Percentiles rank a stretch among this genome's conserved stretches.
phyloP scores from a whole-genome alignment of 2,888 invertebrate species.

The Callosobruchus maculatus region DNA sequence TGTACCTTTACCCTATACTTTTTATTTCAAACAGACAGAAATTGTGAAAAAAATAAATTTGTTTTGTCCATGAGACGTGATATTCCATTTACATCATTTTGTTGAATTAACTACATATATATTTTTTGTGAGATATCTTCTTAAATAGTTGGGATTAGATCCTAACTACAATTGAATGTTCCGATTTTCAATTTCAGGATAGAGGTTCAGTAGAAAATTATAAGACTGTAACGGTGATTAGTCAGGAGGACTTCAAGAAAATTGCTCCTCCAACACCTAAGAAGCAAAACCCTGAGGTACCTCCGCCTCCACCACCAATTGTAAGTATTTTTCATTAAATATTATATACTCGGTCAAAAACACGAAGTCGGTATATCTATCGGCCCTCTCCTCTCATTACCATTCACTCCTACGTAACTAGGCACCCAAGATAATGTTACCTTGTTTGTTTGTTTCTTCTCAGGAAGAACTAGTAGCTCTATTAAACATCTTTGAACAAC shows the following conservation, averaged over 20 bases:
- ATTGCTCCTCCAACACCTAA: slow-evolving; percentile 64
- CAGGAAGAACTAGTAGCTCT: no score
- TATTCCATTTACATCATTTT: no score
- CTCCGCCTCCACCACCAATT: slow-evolving; percentile 76
- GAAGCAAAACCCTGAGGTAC: slow-evolving; percentile 69
- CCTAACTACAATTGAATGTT: not conserved
- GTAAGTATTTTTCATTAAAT: slow-evolving; percentile 17
- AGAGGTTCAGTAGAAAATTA: slow-evolving; percentile 58
- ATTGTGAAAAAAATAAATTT: no score
- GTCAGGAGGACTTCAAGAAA: slow-evolving; percentile 84
- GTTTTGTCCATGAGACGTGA: no score
- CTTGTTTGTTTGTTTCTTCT: no score
- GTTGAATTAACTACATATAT: no score
- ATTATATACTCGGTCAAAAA: not conserved
- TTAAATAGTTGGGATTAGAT: slow-evolving; percentile 5
- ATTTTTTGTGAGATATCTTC: not conserved
- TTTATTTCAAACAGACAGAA: no score
- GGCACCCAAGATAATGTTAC: no score
- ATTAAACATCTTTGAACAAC: no score
- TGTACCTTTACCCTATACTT: no score
- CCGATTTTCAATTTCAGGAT: slow-evolving; percentile 40
- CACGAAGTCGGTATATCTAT: not conserved
- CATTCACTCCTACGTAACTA: no score
- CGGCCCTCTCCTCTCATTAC: no score
- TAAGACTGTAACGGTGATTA: slow-evolving; percentile 84